Percentiles rank a stretch among this genome's conserved stretches.
These are phyloP conservation scores for Spicauda simplicius DNA, from an alignment of 2,888 invertebrate genomes.

Conservation along the genomic window DNA sequence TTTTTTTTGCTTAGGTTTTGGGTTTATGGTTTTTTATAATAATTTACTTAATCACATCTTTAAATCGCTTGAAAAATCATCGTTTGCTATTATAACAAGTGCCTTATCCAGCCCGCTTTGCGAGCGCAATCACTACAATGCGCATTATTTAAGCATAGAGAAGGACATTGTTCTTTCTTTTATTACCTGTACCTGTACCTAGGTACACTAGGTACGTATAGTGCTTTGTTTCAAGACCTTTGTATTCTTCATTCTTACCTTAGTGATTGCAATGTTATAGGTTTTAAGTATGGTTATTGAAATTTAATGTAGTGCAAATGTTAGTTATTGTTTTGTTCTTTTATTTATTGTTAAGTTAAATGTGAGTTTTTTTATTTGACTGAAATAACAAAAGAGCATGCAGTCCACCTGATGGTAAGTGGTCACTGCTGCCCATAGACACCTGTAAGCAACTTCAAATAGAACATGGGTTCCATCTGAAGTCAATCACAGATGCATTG, in stretches of 20 bases:
- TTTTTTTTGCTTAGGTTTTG: too few species aligned
- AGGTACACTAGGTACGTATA: constrained; percentile 5
- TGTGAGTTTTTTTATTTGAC: too few species aligned
- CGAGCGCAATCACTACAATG: constrained; percentile 27
- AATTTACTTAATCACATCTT: not conserved
- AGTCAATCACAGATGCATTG: too few species aligned
- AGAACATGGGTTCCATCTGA: too few species aligned
- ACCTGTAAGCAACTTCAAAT: too few species aligned
- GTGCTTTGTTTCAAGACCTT: constrained; percentile 16
- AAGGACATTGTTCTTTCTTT: constrained; percentile 25
- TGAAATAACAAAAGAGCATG: too few species aligned
- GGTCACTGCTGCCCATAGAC: too few species aligned
- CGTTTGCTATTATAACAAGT: not conserved
- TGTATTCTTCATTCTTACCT: constrained; percentile 16
- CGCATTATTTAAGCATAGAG: constrained; percentile 24
- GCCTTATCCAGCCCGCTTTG: not conserved
- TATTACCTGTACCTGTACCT: not conserved
- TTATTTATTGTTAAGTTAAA: too few species aligned
- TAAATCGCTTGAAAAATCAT: not conserved
- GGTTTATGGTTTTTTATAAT: too few species aligned
- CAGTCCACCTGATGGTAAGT: too few species aligned
- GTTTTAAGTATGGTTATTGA: not conserved
- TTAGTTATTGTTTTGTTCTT: too few species aligned
- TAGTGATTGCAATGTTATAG: not conserved
- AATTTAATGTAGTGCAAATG: not conserved